A percentile compares a stretch with the other conserved stretches of the same genome.
Evolutionary conservation across 92 coral and sea anemone species (phyloP).

Genomic region (Blastomussa wellsi): DNA sequence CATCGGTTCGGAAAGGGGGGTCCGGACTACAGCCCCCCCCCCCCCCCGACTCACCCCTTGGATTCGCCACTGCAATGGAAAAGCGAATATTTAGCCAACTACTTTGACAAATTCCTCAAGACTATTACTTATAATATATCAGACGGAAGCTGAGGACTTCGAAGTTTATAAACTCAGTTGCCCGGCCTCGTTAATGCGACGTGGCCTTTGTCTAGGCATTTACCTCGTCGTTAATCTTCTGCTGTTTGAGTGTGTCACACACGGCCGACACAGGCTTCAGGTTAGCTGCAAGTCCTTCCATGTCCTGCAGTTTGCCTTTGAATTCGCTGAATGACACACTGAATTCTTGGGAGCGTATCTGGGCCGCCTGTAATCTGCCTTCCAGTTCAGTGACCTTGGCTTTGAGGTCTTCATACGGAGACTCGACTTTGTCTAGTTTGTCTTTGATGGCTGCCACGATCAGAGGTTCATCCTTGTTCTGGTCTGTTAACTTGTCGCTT

Average conservation of each 20-base stretch:
- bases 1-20: too few relatives aligned
- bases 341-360: slow-evolving; percentile 94
- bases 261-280: slow-evolving; percentile 92
- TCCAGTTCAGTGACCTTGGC: slow-evolving; percentile 77
- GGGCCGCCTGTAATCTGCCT: slow-evolving; percentile 87
- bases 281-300: slow-evolving; percentile 71
- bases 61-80: too few relatives aligned
- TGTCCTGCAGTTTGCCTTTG: slow-evolving; percentile 74
- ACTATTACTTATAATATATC: not conserved
- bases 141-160: not conserved
- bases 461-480: slow-evolving; percentile 86
- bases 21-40: too few relatives aligned
- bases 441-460: slow-evolving; percentile 86
- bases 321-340: slow-evolving; percentile 79
- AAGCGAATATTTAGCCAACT: too few relatives aligned
- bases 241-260: slow-evolving; percentile 83
- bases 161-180: not conserved
- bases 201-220: not conserved
- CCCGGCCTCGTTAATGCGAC: not conserved
- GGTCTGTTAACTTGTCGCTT: slow-evolving; percentile 80
- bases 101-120: not conserved
- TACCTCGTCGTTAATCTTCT: slow-evolving; percentile 78
- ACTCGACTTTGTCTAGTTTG: slow-evolving; percentile 85
- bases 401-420: slow-evolving; percentile 75
- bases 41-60: too few relatives aligned